Evolutionary conservation across 1,140 invertebrate genomes (phyloP), one percentile per base, ranked within the genome.

Genomic region (Hyposmocoma kahamanoa): DNA sequence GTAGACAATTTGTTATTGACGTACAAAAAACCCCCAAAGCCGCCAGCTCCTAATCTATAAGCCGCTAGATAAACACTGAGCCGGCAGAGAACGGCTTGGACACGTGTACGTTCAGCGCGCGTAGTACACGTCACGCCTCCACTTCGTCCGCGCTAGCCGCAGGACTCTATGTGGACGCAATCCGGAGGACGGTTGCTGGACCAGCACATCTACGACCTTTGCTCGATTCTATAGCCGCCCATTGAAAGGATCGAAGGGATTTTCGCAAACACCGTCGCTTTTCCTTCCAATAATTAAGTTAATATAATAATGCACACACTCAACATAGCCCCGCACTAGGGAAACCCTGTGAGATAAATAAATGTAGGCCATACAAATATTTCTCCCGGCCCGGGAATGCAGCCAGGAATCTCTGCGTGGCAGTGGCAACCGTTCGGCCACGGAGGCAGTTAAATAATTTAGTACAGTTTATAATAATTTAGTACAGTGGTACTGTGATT

Each of bases 141-240:
- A 68, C 59, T 2, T 68, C 65, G 0, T 26, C 44, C 13, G 65
- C 67, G 1, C 18, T 21, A 20, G 2, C 36, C 10, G 58, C 62
- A 39, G 65, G 59, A 3, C 13, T 66, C 18, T 22, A 50, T 24
- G 19, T 65, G 19, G 50, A 56, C 13, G 46, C 47, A 3, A 71
- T 71, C n/a, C 48, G 57, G 28, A 51, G 46, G 26, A 42, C 57
- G 11, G 65, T 62, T 13, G 62, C 1, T 71, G 62, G 64, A 52
- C 64, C 3, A 49, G 57, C 22, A 54, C 50, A 21, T 62, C 59
- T 1, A 47, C 49, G 17, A 47, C 53, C 9, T 67, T 72, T 59
- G 59, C 54, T 17, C 59, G 45, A 24, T 64, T 67, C 22, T 64
- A 69, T 57, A 58, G 64, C 38, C 46, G 62, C 26, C 65, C 62